phyloP scores from a whole-genome alignment of 2,113 vertebrate species.

The Pheucticus melanocephalus region DNA sequence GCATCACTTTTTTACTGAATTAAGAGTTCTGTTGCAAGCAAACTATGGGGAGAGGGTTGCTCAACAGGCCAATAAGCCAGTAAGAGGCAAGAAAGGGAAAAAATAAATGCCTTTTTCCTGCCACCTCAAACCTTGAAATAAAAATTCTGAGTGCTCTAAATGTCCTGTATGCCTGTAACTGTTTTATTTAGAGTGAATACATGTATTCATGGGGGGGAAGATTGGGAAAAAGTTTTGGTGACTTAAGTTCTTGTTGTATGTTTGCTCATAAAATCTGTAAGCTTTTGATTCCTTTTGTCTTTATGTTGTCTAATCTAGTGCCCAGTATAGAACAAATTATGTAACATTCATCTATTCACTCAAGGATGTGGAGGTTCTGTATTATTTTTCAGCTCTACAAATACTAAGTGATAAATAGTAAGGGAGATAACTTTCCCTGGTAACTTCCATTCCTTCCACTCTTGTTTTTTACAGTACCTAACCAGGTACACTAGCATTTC shows the following conservation, averaged over 20 bases:
- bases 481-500: neutral
- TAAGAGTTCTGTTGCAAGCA: neutral
- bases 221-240: neutral
- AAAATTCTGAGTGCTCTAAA: neutral
- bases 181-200: neutral
- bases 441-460: neutral
- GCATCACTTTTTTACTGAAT: neutral
- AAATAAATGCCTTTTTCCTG: neutral
- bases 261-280: neutral
- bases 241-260: neutral
- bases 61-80: neutral
- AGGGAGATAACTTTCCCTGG: neutral
- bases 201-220: rapidly evolving
- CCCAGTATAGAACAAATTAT: neutral
- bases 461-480: neutral
- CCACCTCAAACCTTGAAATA: neutral
- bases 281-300: neutral
- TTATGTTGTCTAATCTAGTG: neutral
- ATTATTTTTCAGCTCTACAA: neutral
- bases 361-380: neutral
- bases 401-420: neutral
- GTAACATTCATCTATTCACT: neutral
- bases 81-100: neutral
- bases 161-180: neutral
- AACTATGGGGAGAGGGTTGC: neutral